Evolutionary conservation across 2,113 vertebrate species (phyloP).

Genomic region (Anoplopoma fimbria): DNA sequence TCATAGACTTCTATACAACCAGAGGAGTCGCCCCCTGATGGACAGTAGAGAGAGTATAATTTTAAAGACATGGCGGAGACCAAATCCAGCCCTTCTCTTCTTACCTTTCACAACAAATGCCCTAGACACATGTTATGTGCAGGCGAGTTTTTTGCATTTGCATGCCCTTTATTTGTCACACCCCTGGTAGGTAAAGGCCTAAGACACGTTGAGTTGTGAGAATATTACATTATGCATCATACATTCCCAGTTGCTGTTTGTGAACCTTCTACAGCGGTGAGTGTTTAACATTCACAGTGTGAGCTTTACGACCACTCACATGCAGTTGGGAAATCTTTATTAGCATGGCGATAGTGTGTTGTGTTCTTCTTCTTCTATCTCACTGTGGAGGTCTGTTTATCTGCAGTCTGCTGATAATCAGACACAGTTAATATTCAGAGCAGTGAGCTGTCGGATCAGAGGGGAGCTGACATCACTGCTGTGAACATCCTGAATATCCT

Average conservation of each 20-base stretch:
- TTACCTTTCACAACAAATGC: too few relatives aligned
- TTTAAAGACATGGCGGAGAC: too few relatives aligned
- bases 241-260: neutral
- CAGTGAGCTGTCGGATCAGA: slow-evolving; percentile 14
- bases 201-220: neutral
- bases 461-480: neutral
- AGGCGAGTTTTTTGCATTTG: too few relatives aligned
- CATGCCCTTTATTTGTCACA: too few relatives aligned
- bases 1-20: too few relatives aligned
- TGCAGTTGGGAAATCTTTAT: too few relatives aligned
- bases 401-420: slow-evolving; percentile 38
- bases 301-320: neutral
- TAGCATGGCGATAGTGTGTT: neutral
- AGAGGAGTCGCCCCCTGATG: too few relatives aligned
- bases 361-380: neutral
- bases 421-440: slow-evolving; percentile 44
- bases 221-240: neutral
- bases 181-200: too few relatives aligned
- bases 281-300: neutral
- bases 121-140: too few relatives aligned
- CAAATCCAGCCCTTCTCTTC: too few relatives aligned
- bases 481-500: slow-evolving; percentile 21
- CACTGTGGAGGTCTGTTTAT: neutral
- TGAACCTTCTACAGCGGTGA: too few relatives aligned
- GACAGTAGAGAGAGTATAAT: too few relatives aligned